Evolutionary conservation across 2,888 invertebrate species (phyloP).

Genomic region (Lasioglossum figueresi): DNA sequence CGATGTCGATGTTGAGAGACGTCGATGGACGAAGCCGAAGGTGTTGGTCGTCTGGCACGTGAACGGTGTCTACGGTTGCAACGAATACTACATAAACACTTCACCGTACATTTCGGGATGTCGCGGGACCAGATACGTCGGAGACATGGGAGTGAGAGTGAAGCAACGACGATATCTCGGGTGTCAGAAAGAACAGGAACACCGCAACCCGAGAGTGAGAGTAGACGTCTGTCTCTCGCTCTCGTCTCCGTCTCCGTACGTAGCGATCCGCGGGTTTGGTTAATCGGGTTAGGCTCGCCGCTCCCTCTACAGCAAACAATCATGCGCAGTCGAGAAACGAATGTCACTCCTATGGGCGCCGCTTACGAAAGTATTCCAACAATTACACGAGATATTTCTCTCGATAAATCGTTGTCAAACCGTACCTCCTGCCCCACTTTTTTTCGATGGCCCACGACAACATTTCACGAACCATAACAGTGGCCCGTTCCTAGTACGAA

Average conservation of each 20-base stretch:
- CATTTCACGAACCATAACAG: not conserved
- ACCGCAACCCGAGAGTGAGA: constrained; percentile 35
- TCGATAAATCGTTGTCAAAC: not conserved
- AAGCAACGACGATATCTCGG: constrained; percentile 44
- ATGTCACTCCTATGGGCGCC: not conserved
- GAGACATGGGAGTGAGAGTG: constrained; percentile 67
- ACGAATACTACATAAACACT: constrained; percentile 79
- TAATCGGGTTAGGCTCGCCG: constrained; percentile 49
- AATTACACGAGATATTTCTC: not conserved
- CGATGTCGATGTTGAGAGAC: not conserved
- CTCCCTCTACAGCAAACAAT: constrained; percentile 27
- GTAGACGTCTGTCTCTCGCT: constrained; percentile 53
- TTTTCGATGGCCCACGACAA: not conserved
- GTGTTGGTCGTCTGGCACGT: constrained; percentile 47
- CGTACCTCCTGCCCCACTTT: not conserved
- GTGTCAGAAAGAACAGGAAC: constrained; percentile 39
- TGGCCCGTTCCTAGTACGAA: not conserved
- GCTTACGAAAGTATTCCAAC: constrained; percentile 31
- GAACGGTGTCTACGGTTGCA: constrained; percentile 72
- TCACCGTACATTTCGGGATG: constrained; percentile 71
- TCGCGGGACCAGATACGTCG: constrained; percentile 63
- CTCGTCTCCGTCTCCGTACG: constrained; percentile 26
- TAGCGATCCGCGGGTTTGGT: constrained; percentile 49
- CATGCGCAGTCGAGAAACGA: constrained; percentile 49
- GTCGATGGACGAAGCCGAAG: constrained; percentile 36